Percentiles rank a stretch among this genome's conserved stretches.
phyloP scores from a whole-genome alignment of 2,797 vertebrate species.

The Propithecus deckenii region DNA sequence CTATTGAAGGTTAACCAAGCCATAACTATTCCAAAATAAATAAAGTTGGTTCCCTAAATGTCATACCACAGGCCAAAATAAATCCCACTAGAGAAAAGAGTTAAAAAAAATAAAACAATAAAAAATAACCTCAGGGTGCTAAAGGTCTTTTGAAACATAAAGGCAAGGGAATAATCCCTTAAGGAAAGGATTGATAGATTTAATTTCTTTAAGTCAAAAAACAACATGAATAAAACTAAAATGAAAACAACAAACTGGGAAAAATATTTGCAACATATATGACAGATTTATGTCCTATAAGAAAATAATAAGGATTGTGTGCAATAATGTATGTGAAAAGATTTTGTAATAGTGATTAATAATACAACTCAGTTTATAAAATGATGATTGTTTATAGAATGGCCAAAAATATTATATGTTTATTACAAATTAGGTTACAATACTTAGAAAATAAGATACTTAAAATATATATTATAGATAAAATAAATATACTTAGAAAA shows the following conservation, averaged over 20 bases:
- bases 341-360: constrained; percentile 43
- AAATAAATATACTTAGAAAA: constrained; percentile 13
- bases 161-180: constrained; percentile 13
- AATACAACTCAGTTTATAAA: constrained; percentile 5
- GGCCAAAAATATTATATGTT: not conserved
- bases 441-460: not conserved
- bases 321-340: not conserved
- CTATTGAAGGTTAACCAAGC: constrained; percentile 32
- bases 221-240: constrained; percentile 40
- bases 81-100: constrained; percentile 31
- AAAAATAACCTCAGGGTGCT: not conserved
- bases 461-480: not conserved
- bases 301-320: constrained; percentile 19
- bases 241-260: constrained; percentile 44
- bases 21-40: constrained; percentile 56
- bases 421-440: constrained; percentile 22
- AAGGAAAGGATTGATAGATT: constrained; percentile 52
- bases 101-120: not conserved
- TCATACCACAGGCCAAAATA: constrained; percentile 40
- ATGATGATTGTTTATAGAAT: not conserved
- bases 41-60: constrained; percentile 31
- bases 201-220: constrained; percentile 56
- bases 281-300: constrained; percentile 44
- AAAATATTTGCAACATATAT: not conserved
- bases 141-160: constrained; percentile 32